phyloP scores from a whole-genome alignment of 2,888 invertebrate genomes.

The Selenia dentaria region DNA sequence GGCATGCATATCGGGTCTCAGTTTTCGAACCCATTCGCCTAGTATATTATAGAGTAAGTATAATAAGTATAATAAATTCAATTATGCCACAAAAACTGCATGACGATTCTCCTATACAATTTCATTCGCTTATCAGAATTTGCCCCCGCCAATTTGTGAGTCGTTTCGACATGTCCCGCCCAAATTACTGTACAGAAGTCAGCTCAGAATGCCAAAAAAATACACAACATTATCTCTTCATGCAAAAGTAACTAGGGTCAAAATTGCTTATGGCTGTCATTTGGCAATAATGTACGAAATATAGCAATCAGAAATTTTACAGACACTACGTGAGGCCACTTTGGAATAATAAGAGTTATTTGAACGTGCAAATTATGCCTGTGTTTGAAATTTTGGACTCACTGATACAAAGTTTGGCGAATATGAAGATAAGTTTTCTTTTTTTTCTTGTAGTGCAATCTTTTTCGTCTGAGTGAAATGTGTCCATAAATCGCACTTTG shows the following conservation, averaged over 20 bases:
- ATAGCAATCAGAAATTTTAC: slow-evolving; percentile 31
- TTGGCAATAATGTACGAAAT: slow-evolving; percentile 17
- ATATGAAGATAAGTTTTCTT: no score
- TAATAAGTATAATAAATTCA: no score
- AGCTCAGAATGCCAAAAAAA: slow-evolving; percentile 2
- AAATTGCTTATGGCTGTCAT: slow-evolving; percentile 6
- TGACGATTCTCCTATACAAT: no score
- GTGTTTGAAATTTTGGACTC: slow-evolving; percentile 45
- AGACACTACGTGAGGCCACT: slow-evolving; percentile 61
- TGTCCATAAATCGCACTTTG: no score
- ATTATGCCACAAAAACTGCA: no score
- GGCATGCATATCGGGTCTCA: no score
- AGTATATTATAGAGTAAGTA: no score
- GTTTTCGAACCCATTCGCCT: no score
- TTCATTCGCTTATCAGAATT: background rate
- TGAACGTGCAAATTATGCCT: slow-evolving; percentile 61
- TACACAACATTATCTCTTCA: slow-evolving; percentile 2
- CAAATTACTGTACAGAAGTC: slow-evolving; percentile 40
- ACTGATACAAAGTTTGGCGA: slow-evolving; percentile 23
- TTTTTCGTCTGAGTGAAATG: no score
- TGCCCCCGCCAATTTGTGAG: slow-evolving; percentile 36
- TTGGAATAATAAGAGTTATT: slow-evolving; percentile 54
- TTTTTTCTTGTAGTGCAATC: no score
- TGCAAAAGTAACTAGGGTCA: slow-evolving; percentile 1
- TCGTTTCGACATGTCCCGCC: slow-evolving; percentile 39